These are phyloP conservation scores for Hippopotamus amphibius DNA, from an alignment of 2,113 vertebrate species.

Conservation along the genomic window DNA sequence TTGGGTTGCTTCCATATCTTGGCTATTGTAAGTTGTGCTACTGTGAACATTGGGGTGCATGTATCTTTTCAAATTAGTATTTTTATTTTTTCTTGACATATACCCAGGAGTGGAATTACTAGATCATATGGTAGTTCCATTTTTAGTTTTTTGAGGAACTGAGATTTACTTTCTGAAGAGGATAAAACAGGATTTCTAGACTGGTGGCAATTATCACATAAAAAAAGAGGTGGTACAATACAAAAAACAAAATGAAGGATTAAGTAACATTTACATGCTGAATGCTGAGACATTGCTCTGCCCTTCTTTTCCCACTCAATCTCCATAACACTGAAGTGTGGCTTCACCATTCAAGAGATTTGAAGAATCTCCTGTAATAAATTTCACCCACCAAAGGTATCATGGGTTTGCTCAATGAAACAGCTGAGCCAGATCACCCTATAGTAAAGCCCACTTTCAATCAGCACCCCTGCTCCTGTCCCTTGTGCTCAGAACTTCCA, in stretches of 20 bases:
- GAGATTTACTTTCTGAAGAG: background rate
- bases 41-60: too few species aligned
- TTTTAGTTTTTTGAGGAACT: too few species aligned
- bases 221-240: background rate
- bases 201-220: too few species aligned
- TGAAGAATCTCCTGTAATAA: background rate
- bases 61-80: too few species aligned
- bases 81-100: too few species aligned
- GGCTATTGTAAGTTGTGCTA: too few species aligned
- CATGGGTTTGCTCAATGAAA: background rate
- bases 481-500: background rate
- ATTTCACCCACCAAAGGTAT: background rate
- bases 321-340: background rate
- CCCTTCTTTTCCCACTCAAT: background rate
- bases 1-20: too few species aligned
- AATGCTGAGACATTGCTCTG: background rate
- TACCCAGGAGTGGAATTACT: too few species aligned
- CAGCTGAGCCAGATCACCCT: background rate
- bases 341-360: background rate
- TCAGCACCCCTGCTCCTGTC: too few species aligned
- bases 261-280: background rate
- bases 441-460: background rate
- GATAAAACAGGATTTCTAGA: background rate
- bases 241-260: background rate
- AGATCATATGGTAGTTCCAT: too few species aligned